These are phyloP conservation scores for Machimus atricapillus DNA, from an alignment of 2,888 invertebrate genomes.

Conservation along the genomic window DNA sequence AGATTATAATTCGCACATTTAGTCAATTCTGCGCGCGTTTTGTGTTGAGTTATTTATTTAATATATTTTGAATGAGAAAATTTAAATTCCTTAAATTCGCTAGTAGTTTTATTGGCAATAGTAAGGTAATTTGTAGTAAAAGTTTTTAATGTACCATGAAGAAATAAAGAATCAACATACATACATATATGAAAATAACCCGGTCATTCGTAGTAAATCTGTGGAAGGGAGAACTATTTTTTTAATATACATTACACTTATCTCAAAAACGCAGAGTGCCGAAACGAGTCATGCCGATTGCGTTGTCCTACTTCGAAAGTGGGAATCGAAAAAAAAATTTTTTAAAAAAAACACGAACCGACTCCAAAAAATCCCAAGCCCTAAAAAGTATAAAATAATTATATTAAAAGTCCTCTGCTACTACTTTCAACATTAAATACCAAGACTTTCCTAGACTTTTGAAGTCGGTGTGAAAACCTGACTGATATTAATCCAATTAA, in stretches of 20 bases:
- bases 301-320: too few relatives aligned
- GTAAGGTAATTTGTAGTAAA: background rate
- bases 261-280: background rate
- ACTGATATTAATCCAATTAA: too few relatives aligned
- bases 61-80: background rate
- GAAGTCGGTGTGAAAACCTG: too few relatives aligned
- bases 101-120: background rate
- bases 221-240: background rate
- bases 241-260: background rate
- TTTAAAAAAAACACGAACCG: too few relatives aligned
- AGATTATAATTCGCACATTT: background rate
- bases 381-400: too few relatives aligned
- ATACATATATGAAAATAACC: too few relatives aligned
- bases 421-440: too few relatives aligned
- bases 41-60: background rate
- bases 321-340: too few relatives aligned
- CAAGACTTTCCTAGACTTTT: too few relatives aligned
- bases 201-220: background rate
- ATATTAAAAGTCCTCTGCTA: too few relatives aligned
- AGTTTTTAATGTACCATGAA: background rate
- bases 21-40: background rate
- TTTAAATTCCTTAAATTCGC: background rate
- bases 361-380: too few relatives aligned
- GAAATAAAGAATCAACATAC: too few relatives aligned
- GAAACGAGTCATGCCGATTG: background rate